Percentiles rank a stretch among this genome's conserved stretches.
Conservation (phyloP, 2,888 invertebrate genomes). For the Gari tellinella region DNA sequence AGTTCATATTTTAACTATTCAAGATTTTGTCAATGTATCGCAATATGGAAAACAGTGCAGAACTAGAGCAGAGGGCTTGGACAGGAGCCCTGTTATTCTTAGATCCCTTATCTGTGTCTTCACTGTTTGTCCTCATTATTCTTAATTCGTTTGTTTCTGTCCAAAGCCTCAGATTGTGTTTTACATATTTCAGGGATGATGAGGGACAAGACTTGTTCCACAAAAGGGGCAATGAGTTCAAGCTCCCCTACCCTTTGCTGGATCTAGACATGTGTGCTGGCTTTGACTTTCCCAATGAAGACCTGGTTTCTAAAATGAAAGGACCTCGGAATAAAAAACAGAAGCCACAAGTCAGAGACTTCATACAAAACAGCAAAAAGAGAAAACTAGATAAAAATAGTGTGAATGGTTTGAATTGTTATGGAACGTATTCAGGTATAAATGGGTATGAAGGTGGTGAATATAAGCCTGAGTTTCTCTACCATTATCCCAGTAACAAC, state of each 20-base stretch:
- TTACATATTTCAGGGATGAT: constrained; percentile 93
- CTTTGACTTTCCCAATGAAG: constrained; percentile 81
- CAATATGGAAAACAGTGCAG: too few species aligned
- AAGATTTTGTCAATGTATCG: too few species aligned
- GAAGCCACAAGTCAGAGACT: constrained; percentile 96
- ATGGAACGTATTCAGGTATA: constrained; percentile 72
- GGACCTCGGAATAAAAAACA: constrained; percentile 89
- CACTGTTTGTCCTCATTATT: too few species aligned
- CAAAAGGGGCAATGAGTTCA: constrained; percentile 99
- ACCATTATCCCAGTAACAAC: constrained; percentile 77
- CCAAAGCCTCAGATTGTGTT: too few species aligned
- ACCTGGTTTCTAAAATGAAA: constrained; percentile 77
- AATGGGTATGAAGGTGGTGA: constrained; percentile 78
- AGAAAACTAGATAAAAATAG: constrained; percentile 70
- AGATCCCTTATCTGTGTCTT: too few species aligned
- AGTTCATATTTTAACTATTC: too few species aligned
- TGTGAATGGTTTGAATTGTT: constrained; percentile 75
- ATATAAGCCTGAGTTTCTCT: constrained; percentile 80
- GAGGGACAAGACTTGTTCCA: constrained; percentile 98
- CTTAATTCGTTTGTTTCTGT: too few species aligned
- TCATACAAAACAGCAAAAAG: constrained; percentile 93
- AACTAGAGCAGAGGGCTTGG: too few species aligned
- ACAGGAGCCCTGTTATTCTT: too few species aligned
- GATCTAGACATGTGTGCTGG: constrained; percentile 82
- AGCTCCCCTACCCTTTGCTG: constrained; percentile 96